Evolutionary conservation across 2,797 vertebrate genomes (phyloP).

Genomic region (Sebastes hubbsi): DNA sequence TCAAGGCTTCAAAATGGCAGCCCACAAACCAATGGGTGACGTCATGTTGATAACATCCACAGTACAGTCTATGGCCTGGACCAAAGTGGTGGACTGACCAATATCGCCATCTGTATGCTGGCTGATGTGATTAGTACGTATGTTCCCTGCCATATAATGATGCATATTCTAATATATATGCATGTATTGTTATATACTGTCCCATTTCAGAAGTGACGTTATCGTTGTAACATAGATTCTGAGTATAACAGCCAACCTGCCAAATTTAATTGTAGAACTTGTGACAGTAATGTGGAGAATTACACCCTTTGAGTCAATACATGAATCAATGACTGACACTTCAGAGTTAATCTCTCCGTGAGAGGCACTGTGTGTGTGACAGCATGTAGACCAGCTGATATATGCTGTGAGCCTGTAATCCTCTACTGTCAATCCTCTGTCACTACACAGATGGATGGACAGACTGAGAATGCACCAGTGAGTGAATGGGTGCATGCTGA

Average conservation of each 20-base stretch:
- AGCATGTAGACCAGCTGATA: conserved; percentile 34
- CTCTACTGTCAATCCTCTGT: conserved; percentile 46
- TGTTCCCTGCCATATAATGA: background rate
- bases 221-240: background rate
- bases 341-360: background rate
- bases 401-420: conserved; percentile 55
- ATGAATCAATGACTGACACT: conserved; percentile 3
- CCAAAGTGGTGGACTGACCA: background rate
- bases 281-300: background rate
- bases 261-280: background rate
- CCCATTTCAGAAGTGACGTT: background rate
- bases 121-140: background rate
- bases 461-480: background rate
- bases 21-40: too few relatives aligned
- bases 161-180: background rate
- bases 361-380: background rate
- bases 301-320: background rate
- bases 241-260: background rate
- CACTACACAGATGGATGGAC: conserved; percentile 44
- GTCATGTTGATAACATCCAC: too few relatives aligned
- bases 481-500: conserved; percentile 12
- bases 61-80: too few relatives aligned
- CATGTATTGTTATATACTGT: background rate
- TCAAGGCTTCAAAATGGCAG: too few relatives aligned
- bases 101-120: background rate